phyloP scores from a whole-genome alignment of 2,888 invertebrate genomes.

The Hybos culiciformis region DNA sequence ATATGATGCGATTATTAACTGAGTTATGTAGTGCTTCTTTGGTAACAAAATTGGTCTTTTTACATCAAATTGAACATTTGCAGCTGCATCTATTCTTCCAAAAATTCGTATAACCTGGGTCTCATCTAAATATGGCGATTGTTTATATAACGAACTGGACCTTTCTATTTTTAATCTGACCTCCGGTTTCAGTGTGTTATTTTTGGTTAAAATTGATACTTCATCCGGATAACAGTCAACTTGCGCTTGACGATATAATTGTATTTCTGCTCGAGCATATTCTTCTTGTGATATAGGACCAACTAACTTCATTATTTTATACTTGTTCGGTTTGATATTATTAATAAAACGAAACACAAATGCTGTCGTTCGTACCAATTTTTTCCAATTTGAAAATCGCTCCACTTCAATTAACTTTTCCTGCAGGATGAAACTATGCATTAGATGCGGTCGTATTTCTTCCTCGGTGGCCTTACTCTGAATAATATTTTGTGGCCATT shows the following conservation, averaged over 20 bases:
- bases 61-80: conserved; percentile 1
- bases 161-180: too few relatives aligned
- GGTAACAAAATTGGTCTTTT: conserved; percentile 6
- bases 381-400: neutral
- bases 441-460: neutral
- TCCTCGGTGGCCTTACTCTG: neutral
- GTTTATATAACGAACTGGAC: too few relatives aligned
- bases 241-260: neutral
- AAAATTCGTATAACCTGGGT: conserved; percentile 4
- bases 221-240: neutral
- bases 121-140: conserved; percentile 8
- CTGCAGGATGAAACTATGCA: neutral
- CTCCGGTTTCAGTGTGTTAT: too few relatives aligned
- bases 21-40: conserved; percentile 3
- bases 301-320: neutral
- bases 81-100: conserved; percentile 6
- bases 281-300: neutral
- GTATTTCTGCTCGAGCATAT: neutral
- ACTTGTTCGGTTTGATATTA: neutral
- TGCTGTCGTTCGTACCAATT: neutral
- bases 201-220: neutral
- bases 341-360: neutral
- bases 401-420: neutral
- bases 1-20: conserved; percentile 1
- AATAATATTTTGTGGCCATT: neutral